Evolutionary conservation across 1,140 invertebrate genomes (phyloP), one percentile per base, ranked within the genome.

Genomic region (Apis laboriosa): DNA sequence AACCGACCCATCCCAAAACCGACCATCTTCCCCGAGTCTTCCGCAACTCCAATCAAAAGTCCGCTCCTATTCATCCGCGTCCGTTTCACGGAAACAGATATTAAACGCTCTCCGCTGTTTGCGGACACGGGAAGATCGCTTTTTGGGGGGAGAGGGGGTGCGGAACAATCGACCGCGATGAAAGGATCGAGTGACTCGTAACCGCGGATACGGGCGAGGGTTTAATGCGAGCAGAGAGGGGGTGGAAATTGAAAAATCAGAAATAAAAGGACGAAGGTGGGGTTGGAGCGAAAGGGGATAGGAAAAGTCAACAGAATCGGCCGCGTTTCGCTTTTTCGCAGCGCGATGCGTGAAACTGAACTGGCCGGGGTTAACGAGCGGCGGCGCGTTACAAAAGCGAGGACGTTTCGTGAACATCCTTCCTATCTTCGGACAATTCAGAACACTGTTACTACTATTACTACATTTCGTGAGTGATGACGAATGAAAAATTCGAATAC

Each of bases 341-440:
- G 56, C 80, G 79, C 53, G 63, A 68, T 77, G 71, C 75, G 73
- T 81, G 72, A 90, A 85, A 88, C 84, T 84, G 81, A 87, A 34
- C 34, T 85, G 83, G 83, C 77, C 73, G 80, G 68, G 68, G 85
- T 87, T 90, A 90, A 90, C 87, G 85, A 90, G 89, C 82, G 70
- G 67, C 64, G 71, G 72, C 84, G 63, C 72, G 83, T 88, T 78
- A 74, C 77, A 78, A 86, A 84, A 83, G 81, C 34, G 84, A 72
- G 80, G 68, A 74, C 80, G 15, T 88, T 77, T 80, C 86, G 67
- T 53, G 73, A 81, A 77, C 70, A 73, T 80, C 71, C 73, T 64
- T 28, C 49, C 51, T 55, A 64, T 67, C n/a, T n/a, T 58, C 76
- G 68, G 34, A 34, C 34, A 34, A 34, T 34, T 34, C 34, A 34